phyloP scores from a whole-genome alignment of 2,888 invertebrate species.

The Drosophila nigricruria region DNA sequence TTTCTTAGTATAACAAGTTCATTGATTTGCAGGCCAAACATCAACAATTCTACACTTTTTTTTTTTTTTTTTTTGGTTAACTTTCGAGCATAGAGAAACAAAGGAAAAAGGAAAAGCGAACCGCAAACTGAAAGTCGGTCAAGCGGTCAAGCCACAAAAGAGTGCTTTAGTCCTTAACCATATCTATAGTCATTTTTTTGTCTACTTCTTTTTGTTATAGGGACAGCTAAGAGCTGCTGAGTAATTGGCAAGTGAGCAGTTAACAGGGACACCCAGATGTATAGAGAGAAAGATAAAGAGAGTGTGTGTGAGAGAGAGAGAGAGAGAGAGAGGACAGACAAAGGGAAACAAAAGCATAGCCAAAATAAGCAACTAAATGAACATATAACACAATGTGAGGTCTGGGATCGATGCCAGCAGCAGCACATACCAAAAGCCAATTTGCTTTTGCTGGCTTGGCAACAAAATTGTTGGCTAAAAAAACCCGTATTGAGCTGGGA shows the following conservation, averaged over 20 bases:
- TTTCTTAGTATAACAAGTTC: neutral
- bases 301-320: neutral
- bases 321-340: neutral
- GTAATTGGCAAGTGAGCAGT: constrained; percentile 68
- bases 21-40: constrained; percentile 16
- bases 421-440: constrained; percentile 17
- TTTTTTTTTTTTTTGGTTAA: neutral
- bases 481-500: neutral
- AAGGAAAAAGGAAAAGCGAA: constrained; percentile 8
- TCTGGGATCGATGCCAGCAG: constrained; percentile 14
- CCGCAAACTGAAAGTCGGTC: constrained; percentile 45
- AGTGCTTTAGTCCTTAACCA: constrained; percentile 24
- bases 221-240: constrained; percentile 39
- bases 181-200: constrained; percentile 34
- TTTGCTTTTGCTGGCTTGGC: constrained; percentile 11
- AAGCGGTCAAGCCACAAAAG: constrained; percentile 47
- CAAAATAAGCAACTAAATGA: constrained; percentile 18
- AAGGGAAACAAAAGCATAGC: constrained; percentile 16
- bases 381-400: constrained; percentile 5
- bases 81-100: constrained; percentile 8
- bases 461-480: neutral
- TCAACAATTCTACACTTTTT: constrained; percentile 1
- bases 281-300: neutral
- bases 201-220: neutral
- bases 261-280: constrained; percentile 31